A percentile compares a stretch with the other conserved stretches of the same genome.
Evolutionary conservation across 2,797 vertebrate species (phyloP).

Genomic region (Hippopotamyrus pictus): DNA sequence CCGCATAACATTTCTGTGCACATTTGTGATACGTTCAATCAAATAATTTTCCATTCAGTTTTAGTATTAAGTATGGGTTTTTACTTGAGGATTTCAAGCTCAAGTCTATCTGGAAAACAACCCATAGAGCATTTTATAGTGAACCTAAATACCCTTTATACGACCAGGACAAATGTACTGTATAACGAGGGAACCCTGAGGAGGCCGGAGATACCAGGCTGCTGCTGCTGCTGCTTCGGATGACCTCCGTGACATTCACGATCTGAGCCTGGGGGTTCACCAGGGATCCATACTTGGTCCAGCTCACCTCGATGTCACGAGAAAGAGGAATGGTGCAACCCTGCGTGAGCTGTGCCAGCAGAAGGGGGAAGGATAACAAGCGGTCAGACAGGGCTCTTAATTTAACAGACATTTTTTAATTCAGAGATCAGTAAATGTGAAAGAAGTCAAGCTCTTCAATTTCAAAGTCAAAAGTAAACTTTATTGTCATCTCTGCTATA

Average conservation of each 20-base stretch:
- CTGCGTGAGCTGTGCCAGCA: constrained; percentile 42
- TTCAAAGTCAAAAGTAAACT: no score
- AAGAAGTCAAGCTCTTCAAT: background rate
- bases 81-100: background rate
- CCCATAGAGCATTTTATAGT: background rate
- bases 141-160: background rate
- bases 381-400: background rate
- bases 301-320: constrained; percentile 72
- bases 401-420: background rate
- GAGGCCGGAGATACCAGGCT: constrained; percentile 61
- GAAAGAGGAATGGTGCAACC: constrained; percentile 77
- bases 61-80: background rate
- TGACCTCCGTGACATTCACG: constrained; percentile 65
- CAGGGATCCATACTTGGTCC: constrained; percentile 85
- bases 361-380: background rate
- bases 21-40: background rate
- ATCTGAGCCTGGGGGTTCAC: constrained; percentile 83
- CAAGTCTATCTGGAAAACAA: background rate
- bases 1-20: background rate
- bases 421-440: background rate
- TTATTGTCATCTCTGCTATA: no score
- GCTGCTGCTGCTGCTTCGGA: constrained; percentile 56
- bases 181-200: background rate
- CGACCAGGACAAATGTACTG: background rate
- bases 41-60: background rate